Conservation (phyloP, 2,797 vertebrate species). For the Nasua narica region DNA sequence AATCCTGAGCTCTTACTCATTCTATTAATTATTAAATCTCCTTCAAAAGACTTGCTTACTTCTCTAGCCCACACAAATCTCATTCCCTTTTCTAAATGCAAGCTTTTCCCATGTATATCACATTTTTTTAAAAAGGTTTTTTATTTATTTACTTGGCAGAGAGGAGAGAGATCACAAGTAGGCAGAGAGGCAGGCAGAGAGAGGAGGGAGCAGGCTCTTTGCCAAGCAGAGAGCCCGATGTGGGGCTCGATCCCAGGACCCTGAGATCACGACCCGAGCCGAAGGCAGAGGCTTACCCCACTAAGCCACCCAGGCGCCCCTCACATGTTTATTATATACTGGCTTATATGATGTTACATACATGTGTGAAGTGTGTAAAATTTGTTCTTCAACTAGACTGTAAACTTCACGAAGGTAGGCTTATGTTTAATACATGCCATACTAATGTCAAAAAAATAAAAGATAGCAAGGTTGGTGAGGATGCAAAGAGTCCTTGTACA, state of each 20-base stretch:
- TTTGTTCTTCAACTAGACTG: background rate
- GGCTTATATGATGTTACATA: background rate
- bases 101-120: background rate
- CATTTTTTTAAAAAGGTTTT: no score
- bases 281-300: no score
- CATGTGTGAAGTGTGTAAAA: background rate
- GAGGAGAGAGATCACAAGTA: no score
- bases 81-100: background rate
- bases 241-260: no score
- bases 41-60: constrained; percentile 13
- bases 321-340: background rate
- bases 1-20: background rate
- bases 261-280: no score
- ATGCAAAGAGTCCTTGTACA: background rate
- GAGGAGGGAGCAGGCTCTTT: no score
- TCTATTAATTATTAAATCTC: background rate
- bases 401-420: background rate
- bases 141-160: no score
- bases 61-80: background rate
- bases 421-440: background rate
- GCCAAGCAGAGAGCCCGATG: no score
- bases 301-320: no score
- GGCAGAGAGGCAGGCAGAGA: no score
- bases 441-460: background rate
- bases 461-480: background rate